phyloP scores from a whole-genome alignment of 2,888 invertebrate species.

The Lasioglossum leucozonium region DNA sequence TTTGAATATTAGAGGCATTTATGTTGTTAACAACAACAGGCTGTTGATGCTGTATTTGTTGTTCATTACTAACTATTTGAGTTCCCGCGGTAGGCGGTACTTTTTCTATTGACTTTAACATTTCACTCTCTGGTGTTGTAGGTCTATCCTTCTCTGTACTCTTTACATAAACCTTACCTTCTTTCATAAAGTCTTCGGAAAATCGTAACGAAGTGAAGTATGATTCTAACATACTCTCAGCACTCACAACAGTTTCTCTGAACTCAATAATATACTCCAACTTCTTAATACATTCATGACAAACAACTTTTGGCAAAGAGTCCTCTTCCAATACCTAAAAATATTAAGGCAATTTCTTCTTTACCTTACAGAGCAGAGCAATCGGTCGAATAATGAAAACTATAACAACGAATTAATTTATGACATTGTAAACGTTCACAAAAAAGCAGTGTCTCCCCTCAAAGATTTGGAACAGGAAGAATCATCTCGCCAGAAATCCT shows the following conservation, averaged over 20 bases:
- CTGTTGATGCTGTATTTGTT: constrained; percentile 77
- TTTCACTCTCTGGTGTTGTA: constrained; percentile 75
- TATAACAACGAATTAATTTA: not conserved
- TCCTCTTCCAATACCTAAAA: constrained; percentile 88
- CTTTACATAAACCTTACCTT: constrained; percentile 86
- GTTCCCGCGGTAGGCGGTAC: constrained; percentile 57
- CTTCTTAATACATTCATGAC: constrained; percentile 87
- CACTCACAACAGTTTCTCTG: constrained; percentile 88
- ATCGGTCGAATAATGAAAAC: not conserved
- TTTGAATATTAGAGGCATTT: constrained; percentile 84
- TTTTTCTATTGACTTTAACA: constrained; percentile 75
- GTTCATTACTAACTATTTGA: constrained; percentile 71
- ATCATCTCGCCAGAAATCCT: constrained; percentile 63
- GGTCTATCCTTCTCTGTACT: constrained; percentile 79
- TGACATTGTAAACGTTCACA: constrained; percentile 10
- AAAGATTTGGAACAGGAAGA: not conserved
- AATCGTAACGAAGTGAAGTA: constrained; percentile 88
- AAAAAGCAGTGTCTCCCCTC: not conserved
- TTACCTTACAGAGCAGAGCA: not conserved
- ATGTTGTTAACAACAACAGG: constrained; percentile 82
- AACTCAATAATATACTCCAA: constrained; percentile 88
- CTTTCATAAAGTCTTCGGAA: constrained; percentile 87
- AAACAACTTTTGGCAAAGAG: constrained; percentile 89
- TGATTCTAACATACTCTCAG: constrained; percentile 89
- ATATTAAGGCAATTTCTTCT: constrained; percentile 29